Base-by-base conservation (phyloP, 2,797 vertebrate genomes). In the Sus cebifrons region DNA sequence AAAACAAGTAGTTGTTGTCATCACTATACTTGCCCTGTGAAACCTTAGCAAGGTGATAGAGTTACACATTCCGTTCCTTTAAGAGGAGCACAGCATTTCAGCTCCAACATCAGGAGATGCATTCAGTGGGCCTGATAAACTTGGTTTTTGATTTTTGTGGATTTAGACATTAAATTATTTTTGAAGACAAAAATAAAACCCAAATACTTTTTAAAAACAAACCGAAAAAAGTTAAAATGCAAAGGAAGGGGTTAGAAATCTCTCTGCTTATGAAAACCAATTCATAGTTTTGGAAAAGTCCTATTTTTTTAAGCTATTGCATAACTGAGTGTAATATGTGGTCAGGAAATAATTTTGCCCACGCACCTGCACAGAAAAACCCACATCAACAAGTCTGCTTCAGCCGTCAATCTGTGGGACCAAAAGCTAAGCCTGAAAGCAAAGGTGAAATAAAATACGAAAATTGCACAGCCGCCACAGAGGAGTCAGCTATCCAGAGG, bases 391-490 rank as follows among this genome's bases (percentile, higher is more conserved):
- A 97, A 96, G 97, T 97, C 98, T 98, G 98, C 99, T 99, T 98
- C 98, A 97, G 98, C 99, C 99, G 98, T 99, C 99, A 99, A 98
- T 99, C 99, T 99, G 98, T 99, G 99, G 99, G 99, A 99, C 99
- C 98, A 98, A 98, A 99, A 99, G 98, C 99, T 99, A 98, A 98
- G 99, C 98, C 99, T 99, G 99, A 99, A 99, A 99, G 99, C 99
- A 99, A 99, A 99, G 99, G 99, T 99, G 99, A 99, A 99, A 99
- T 96, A 95, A 98, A 99, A 99, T 99, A 99, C 99, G 99, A 99
- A 99, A 99, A 99, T 99, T 99, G 99, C 99, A 98, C 98, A 98
- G 99, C 98, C 98, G 99, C 98, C 98, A 97, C 98, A 99, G 99
- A 99, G 99, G 99, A 99, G 99, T 99, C 99, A 98, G 99, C 99